A percentile compares a stretch with the other conserved stretches of the same genome.
These are phyloP conservation scores for Melipona quadrifasciata DNA, from an alignment of 1,140 invertebrate species.

Conservation along the genomic window DNA sequence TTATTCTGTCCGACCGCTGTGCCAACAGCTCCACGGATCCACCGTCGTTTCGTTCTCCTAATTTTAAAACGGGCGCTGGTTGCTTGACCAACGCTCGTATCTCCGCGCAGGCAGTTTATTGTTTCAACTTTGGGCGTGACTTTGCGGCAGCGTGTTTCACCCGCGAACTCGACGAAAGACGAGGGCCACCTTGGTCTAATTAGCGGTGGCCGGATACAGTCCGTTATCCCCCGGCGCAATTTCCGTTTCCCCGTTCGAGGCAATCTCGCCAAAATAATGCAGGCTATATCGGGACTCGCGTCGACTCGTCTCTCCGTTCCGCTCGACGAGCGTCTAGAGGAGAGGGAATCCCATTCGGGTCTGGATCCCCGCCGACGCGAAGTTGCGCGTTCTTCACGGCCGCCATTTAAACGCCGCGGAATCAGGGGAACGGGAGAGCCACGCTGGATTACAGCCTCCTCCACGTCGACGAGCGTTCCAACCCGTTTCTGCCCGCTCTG, in stretches of 20 bases:
- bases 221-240: background rate
- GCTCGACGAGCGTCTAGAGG: conserved; percentile 16
- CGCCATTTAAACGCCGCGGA: conserved; percentile 8
- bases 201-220: background rate
- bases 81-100: too few species aligned
- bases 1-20: too few species aligned
- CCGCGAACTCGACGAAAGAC: background rate
- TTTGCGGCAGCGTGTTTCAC: too few species aligned
- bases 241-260: background rate
- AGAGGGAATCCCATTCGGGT: background rate
- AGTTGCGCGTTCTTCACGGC: background rate
- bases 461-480: conserved; percentile 33
- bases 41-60: too few species aligned
- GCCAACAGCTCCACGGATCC: too few species aligned
- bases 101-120: too few species aligned
- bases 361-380: background rate
- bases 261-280: background rate
- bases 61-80: too few species aligned
- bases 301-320: background rate
- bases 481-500: conserved; percentile 22
- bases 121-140: background rate
- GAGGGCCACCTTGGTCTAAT: background rate
- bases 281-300: background rate
- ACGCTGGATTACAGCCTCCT: conserved; percentile 29
- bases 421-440: background rate